These are phyloP conservation scores for Heptranchias perlo DNA, from an alignment of 2,113 vertebrate species.

Conservation along the genomic window DNA sequence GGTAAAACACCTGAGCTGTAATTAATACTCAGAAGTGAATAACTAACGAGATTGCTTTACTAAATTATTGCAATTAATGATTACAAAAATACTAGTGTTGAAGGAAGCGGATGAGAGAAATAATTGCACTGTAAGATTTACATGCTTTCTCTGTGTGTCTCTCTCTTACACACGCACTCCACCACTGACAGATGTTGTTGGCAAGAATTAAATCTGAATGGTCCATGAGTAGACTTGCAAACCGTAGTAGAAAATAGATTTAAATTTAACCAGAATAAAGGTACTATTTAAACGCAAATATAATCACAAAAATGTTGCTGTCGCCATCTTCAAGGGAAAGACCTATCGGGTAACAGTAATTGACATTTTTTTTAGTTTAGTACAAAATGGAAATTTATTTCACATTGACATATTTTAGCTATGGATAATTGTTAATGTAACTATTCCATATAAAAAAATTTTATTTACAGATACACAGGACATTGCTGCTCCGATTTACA, in stretches of 20 bases:
- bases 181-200: not conserved
- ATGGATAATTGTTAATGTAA: not conserved
- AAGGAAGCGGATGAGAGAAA: not conserved
- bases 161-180: not conserved
- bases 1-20: slow-evolving; percentile 7
- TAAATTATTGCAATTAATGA: not conserved
- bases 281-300: not conserved
- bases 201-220: not conserved
- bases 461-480: not conserved
- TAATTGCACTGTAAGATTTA: not conserved
- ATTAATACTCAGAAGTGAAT: not conserved
- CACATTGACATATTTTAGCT: not conserved
- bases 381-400: not conserved
- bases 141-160: not conserved
- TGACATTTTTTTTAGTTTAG: not conserved
- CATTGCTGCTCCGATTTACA: not conserved
- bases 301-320: not conserved
- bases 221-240: not conserved
- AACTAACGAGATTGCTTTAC: not conserved
- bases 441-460: not conserved
- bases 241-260: not conserved
- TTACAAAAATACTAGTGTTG: slow-evolving; percentile 20
- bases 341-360: not conserved
- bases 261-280: not conserved
- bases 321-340: not conserved